Conservation (phyloP, 2,888 invertebrate species). For the Didymodactylos carnosus region DNA sequence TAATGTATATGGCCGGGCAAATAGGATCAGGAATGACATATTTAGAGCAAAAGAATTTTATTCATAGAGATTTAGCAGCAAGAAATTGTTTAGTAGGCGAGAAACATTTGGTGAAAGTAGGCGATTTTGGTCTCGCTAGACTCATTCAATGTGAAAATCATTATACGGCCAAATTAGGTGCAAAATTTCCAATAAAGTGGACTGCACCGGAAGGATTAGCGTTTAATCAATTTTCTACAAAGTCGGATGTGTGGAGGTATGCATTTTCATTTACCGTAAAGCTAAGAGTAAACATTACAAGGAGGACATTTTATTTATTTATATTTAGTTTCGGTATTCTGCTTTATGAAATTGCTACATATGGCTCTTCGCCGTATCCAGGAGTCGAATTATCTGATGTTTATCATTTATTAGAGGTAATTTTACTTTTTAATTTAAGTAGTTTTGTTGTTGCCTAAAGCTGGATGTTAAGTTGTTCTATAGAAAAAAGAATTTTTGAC, state of each 20-base stretch:
- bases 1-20: constrained; percentile 99
- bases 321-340: constrained; percentile 1
- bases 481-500: too few relatives aligned
- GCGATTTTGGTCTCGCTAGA: constrained; percentile 90
- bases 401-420: constrained; percentile 10
- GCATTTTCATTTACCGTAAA: constrained; percentile 37
- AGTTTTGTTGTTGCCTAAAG: too few relatives aligned
- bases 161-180: constrained; percentile 94
- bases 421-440: too few relatives aligned
- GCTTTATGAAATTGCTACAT: constrained; percentile 9
- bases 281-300: too few relatives aligned
- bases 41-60: constrained; percentile 78
- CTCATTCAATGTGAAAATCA: constrained; percentile 71
- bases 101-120: constrained; percentile 89
- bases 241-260: constrained; percentile 41
- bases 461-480: too few relatives aligned
- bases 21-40: constrained; percentile 97
- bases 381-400: constrained; percentile 8
- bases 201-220: constrained; percentile 97
- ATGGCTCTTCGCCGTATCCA: constrained; percentile 11
- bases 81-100: constrained; percentile 93
- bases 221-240: constrained; percentile 93
- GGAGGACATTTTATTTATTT: too few relatives aligned
- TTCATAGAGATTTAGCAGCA: constrained; percentile 66
- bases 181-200: constrained; percentile 99